Evolutionary conservation across 2,113 vertebrate species (phyloP).

Genomic region (Lampris incognitus): DNA sequence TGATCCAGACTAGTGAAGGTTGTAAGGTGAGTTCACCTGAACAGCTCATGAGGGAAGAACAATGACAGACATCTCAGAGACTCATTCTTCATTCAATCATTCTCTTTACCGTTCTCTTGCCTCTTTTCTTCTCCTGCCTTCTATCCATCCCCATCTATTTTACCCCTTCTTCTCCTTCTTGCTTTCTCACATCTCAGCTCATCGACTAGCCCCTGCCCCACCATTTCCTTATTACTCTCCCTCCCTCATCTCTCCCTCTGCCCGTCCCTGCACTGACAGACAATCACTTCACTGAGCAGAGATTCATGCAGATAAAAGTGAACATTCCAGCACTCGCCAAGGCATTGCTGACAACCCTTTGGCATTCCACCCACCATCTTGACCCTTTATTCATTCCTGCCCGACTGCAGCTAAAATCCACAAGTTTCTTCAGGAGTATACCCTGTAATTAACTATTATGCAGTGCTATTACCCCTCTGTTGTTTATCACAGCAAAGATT

Average conservation of each 20-base stretch:
- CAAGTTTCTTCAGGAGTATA: background rate
- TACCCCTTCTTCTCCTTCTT: background rate
- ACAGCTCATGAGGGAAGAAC: background rate
- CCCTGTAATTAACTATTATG: background rate
- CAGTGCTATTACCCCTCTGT: background rate
- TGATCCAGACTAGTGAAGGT: slow-evolving; percentile 11
- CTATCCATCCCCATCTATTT: background rate
- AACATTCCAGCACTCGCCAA: slow-evolving; percentile 46
- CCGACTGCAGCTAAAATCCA: background rate
- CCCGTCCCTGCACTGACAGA: slow-evolving; percentile 13
- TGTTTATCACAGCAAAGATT: background rate
- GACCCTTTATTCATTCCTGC: background rate
- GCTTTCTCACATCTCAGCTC: background rate
- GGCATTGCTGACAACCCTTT: slow-evolving; percentile 6
- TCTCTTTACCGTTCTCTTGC: background rate
- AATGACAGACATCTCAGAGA: background rate
- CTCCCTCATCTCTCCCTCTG: background rate
- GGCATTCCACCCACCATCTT: slow-evolving; percentile 22
- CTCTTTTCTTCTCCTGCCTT: background rate
- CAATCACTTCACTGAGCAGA: slow-evolving; percentile 58
- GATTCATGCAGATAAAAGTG: slow-evolving; percentile 29
- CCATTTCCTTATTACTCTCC: background rate
- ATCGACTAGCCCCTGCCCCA: background rate
- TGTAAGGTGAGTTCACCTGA: slow-evolving; percentile 18
- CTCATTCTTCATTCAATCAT: background rate